Evolutionary conservation across 2,113 vertebrate species (phyloP).

Genomic region (Henicopernis longicauda): DNA sequence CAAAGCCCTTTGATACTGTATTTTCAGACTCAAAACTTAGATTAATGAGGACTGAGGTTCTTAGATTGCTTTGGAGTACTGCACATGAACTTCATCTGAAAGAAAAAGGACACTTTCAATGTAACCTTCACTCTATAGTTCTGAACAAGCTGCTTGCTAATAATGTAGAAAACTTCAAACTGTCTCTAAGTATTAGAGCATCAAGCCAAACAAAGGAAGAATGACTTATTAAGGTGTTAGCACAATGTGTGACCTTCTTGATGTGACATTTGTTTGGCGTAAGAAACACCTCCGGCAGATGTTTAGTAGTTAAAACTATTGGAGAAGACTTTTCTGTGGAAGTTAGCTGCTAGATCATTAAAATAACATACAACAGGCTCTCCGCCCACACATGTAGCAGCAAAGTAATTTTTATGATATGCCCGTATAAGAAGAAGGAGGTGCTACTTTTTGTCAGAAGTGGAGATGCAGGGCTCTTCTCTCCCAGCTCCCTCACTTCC

Average conservation of each 20-base stretch:
- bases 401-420: background rate
- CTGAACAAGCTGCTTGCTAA: constrained; percentile 26
- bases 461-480: background rate
- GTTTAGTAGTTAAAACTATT: background rate
- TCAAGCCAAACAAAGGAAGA: background rate
- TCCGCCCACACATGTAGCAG: background rate
- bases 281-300: constrained; percentile 11
- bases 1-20: constrained; percentile 12
- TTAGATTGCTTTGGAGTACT: background rate
- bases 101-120: constrained; percentile 26
- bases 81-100: constrained; percentile 10
- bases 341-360: background rate
- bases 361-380: background rate
- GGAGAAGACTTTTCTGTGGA: background rate
- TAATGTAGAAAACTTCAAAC: background rate
- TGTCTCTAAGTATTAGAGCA: constrained; percentile 3
- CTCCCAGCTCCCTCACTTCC: background rate
- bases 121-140: constrained; percentile 18
- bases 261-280: background rate
- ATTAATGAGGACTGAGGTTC: constrained; percentile 1
- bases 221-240: constrained; percentile 43
- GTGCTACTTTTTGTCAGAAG: background rate
- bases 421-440: background rate
- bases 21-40: background rate
- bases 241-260: constrained; percentile 15